A percentile compares a stretch with the other conserved stretches of the same genome.
Evolutionary conservation across 2,113 vertebrate species (phyloP).

Genomic region (Podarcis muralis): DNA sequence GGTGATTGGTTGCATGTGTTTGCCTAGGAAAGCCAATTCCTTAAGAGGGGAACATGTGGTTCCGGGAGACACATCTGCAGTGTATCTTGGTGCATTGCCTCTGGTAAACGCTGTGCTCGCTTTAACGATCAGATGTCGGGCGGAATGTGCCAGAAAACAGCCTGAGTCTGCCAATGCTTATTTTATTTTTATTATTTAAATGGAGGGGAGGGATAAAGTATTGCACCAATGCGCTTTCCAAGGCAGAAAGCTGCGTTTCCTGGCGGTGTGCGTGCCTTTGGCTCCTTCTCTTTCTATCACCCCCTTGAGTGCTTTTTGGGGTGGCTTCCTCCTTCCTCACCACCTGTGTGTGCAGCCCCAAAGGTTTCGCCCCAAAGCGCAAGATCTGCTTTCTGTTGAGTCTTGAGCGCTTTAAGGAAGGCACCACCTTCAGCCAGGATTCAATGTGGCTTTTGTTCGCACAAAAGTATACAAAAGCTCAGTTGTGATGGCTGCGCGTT

Average conservation of each 20-base stretch:
- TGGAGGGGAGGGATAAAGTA: not conserved
- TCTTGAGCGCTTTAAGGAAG: constrained; percentile 60
- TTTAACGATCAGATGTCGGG: not conserved
- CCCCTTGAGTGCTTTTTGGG: not conserved
- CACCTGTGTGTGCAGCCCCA: constrained; percentile 52
- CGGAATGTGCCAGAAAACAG: rapidly evolving
- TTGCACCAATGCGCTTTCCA: not conserved
- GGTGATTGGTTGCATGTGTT: not conserved
- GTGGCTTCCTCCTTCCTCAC: constrained; percentile 28
- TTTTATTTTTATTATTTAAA: not conserved
- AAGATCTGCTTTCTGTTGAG: constrained; percentile 69
- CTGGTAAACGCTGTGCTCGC: rapidly evolving
- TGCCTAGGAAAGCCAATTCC: rapidly evolving
- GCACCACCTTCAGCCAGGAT: constrained; percentile 52
- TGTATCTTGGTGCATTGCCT: rapidly evolving
- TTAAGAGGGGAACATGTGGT: not conserved
- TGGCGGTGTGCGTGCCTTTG: constrained; percentile 21
- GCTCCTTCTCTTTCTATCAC: constrained; percentile 1
- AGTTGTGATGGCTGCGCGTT: constrained; percentile 52
- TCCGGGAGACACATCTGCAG: not conserved
- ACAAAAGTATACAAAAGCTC: constrained; percentile 52
- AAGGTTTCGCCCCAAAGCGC: constrained; percentile 60
- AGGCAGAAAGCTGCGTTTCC: constrained; percentile 62
- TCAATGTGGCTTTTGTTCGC: constrained; percentile 74
- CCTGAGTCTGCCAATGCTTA: not conserved